Evolutionary conservation across 2,113 vertebrate genomes (phyloP).

Genomic region (Poicephalus gulielmi): DNA sequence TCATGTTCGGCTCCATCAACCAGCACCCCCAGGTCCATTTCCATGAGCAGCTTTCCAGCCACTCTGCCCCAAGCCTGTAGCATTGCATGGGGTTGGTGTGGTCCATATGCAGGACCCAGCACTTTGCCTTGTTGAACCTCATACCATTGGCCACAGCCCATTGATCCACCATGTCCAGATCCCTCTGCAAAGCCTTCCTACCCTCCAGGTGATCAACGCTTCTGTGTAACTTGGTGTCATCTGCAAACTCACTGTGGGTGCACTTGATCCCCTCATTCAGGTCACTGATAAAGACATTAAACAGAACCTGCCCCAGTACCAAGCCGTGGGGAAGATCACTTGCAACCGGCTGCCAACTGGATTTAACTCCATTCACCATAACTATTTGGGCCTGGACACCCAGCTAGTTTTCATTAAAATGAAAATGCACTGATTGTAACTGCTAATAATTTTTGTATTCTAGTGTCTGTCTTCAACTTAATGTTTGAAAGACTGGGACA

Average conservation of each 20-base stretch:
- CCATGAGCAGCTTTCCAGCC: background rate
- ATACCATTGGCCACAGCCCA: rapidly evolving
- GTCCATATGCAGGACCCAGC: background rate
- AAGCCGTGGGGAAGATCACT: rapidly evolving
- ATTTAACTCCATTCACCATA: background rate
- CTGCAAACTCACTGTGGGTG: background rate
- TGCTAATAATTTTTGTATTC: background rate
- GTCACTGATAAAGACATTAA: background rate
- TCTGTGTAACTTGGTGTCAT: rapidly evolving
- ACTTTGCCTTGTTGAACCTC: background rate
- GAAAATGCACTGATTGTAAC: background rate
- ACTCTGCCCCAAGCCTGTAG: background rate
- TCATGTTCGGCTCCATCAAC: background rate
- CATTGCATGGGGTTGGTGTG: rapidly evolving
- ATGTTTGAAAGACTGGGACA: background rate
- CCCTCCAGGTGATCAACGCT: background rate
- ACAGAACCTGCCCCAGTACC: background rate
- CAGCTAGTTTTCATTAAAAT: background rate
- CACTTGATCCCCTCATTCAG: rapidly evolving
- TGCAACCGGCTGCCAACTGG: rapidly evolving
- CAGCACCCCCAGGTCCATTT: background rate
- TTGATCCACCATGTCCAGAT: background rate
- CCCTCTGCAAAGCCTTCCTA: background rate
- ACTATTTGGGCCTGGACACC: background rate
- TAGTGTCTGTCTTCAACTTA: background rate